These are phyloP conservation scores for Taenaris catops DNA, from an alignment of 2,888 invertebrate genomes.

Conservation along the genomic window DNA sequence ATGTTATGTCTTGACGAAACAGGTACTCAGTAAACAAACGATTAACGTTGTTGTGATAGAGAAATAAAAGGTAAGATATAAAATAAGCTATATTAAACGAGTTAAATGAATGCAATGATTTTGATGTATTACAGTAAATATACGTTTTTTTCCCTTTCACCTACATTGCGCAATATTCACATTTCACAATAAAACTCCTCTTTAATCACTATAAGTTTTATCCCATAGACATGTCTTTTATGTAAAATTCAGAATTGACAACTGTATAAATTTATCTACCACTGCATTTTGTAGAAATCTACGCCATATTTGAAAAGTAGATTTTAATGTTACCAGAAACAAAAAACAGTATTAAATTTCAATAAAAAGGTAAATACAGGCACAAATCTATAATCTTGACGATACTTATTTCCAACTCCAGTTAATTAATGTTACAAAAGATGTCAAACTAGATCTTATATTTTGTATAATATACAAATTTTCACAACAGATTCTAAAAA, in stretches of 20 bases:
- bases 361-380: too few species aligned
- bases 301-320: conserved; percentile 69
- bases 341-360: too few species aligned
- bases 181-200: conserved; percentile 54
- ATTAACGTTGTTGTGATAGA: conserved; percentile 21
- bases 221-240: conserved; percentile 52
- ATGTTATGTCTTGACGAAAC: conserved; percentile 47
- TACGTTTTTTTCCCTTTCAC: conserved; percentile 34
- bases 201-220: conserved; percentile 40
- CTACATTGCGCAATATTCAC: conserved; percentile 71
- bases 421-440: too few species aligned
- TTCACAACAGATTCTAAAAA: too few species aligned
- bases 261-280: conserved; percentile 54
- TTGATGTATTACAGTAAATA: conserved; percentile 32
- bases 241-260: conserved; percentile 61
- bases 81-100: conserved; percentile 25
- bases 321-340: conserved; percentile 37
- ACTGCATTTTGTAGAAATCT: conserved; percentile 68
- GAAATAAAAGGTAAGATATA: conserved; percentile 39
- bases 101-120: conserved; percentile 28
- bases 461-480: too few species aligned
- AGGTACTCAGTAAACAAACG: conserved; percentile 23
- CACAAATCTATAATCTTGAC: too few species aligned
- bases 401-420: too few species aligned
- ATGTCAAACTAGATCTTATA: too few species aligned